Conservation (phyloP, 2,888 invertebrate genomes). For the Ophion slaviceki region DNA sequence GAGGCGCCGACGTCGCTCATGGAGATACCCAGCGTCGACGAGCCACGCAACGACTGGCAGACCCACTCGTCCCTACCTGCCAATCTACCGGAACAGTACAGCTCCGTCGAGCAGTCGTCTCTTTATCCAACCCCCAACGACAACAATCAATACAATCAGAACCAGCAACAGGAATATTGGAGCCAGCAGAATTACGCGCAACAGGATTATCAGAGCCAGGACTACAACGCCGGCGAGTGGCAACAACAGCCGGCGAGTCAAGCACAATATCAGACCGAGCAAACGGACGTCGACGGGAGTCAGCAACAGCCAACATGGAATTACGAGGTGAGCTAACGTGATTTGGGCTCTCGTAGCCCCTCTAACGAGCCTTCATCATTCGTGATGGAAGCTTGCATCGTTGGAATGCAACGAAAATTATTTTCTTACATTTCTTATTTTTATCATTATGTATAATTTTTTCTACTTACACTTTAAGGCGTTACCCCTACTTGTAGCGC, state of each 20-base stretch:
- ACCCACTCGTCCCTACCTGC: conserved; percentile 74
- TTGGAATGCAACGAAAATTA: too few species aligned
- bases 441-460: too few species aligned
- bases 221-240: conserved; percentile 75
- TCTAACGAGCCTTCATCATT: too few species aligned
- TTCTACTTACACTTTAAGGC: too few species aligned
- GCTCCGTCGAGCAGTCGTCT: conserved; percentile 63
- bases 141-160: conserved; percentile 72
- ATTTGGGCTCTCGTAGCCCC: too few species aligned
- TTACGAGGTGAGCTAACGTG: conserved; percentile 80
- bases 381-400: too few species aligned
- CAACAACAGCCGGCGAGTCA: conserved; percentile 68
- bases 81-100: conserved; percentile 74
- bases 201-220: conserved; percentile 74
- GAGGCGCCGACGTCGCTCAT: conserved; percentile 76
- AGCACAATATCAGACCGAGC: conserved; percentile 73
- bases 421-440: too few species aligned
- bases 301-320: conserved; percentile 78
- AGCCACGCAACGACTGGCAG: conserved; percentile 76
- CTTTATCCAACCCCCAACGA: conserved; percentile 73
- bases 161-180: conserved; percentile 76
- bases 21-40: conserved; percentile 72
- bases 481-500: too few species aligned
- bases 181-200: conserved; percentile 73
- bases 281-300: conserved; percentile 75